These are phyloP conservation scores for Caenorhabditis parvicauda DNA, from an alignment of 2,888 invertebrate species.

Conservation along the genomic window DNA sequence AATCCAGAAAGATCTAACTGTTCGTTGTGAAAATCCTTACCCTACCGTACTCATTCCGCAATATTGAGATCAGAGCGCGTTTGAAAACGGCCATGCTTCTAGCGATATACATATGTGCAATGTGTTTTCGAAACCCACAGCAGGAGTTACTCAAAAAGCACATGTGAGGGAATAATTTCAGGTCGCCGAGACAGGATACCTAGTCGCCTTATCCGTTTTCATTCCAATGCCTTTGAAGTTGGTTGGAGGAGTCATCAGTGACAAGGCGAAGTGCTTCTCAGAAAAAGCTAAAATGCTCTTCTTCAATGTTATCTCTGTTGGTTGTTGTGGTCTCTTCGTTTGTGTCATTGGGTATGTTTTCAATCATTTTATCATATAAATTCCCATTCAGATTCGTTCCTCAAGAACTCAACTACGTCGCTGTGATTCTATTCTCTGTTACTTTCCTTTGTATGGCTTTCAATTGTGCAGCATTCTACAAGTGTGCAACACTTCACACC, in stretches of 20 bases:
- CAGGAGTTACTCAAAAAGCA: background rate
- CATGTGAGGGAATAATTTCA: slow-evolving; percentile 6
- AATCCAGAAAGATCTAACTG: too few relatives aligned
- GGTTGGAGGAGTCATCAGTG: slow-evolving; percentile 45
- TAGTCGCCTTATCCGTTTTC: slow-evolving; percentile 19
- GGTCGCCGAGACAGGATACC: slow-evolving; percentile 27
- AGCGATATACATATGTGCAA: too few relatives aligned
- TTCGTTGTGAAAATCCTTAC: too few relatives aligned
- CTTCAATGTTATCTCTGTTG: slow-evolving; percentile 48
- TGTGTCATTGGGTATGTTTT: slow-evolving; percentile 24
- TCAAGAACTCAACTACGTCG: slow-evolving; percentile 9
- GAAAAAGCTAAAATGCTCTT: slow-evolving; percentile 37
- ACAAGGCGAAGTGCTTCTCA: slow-evolving; percentile 35
- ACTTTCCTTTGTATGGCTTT: slow-evolving; percentile 43
- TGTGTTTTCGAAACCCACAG: too few relatives aligned
- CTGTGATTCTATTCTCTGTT: slow-evolving; percentile 35
- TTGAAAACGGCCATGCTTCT: too few relatives aligned
- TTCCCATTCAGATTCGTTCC: slow-evolving; percentile 21
- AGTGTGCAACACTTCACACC: slow-evolving; percentile 52
- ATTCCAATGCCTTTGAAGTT: slow-evolving; percentile 45
- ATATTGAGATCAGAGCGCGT: too few relatives aligned
- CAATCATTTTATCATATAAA: slow-evolving; percentile 5
- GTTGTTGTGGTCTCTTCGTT: slow-evolving; percentile 38
- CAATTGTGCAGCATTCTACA: slow-evolving; percentile 57
- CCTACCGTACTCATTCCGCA: too few relatives aligned